Percentiles rank a stretch among this genome's conserved stretches.
These are phyloP conservation scores for Liopterus haemorrhoidalis DNA, from an alignment of 2,888 invertebrate genomes.

Conservation along the genomic window DNA sequence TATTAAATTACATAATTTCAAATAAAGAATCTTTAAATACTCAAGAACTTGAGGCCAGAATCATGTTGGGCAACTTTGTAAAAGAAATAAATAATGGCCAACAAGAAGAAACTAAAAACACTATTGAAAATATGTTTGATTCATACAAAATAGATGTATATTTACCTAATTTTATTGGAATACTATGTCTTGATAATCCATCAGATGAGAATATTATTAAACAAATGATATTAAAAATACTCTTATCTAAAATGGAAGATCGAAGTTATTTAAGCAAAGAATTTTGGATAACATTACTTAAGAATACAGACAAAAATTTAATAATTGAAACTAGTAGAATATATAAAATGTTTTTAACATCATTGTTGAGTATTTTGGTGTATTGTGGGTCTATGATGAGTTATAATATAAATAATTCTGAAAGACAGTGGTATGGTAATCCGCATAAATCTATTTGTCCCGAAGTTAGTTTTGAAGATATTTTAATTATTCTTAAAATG, in stretches of 20 bases:
- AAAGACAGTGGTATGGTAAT: constrained; percentile 42
- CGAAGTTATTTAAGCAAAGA: constrained; percentile 38
- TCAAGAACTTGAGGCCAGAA: constrained; percentile 34
- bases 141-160: constrained; percentile 41
- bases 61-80: constrained; percentile 37
- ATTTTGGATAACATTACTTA: constrained; percentile 43
- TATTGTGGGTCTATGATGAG: constrained; percentile 47
- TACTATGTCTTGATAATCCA: constrained; percentile 34
- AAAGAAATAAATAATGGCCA: constrained; percentile 37
- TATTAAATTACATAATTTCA: constrained; percentile 36
- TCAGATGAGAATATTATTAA: constrained; percentile 32
- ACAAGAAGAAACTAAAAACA: constrained; percentile 34
- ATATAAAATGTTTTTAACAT: constrained; percentile 41
- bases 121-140: constrained; percentile 39
- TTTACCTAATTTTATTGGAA: constrained; percentile 37
- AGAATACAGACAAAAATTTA: constrained; percentile 36
- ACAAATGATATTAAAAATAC: constrained; percentile 36
- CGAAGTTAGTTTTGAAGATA: constrained; percentile 50
- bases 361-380: constrained; percentile 46
- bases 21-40: constrained; percentile 23
- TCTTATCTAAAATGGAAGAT: constrained; percentile 41
- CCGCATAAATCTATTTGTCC: constrained; percentile 38
- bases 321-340: constrained; percentile 40
- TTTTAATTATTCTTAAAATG: constrained; percentile 45
- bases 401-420: constrained; percentile 31